Evolutionary conservation across 1,140 invertebrate species (phyloP), one percentile per base, ranked within the genome.

Genomic region (Bombyx mandarina): DNA sequence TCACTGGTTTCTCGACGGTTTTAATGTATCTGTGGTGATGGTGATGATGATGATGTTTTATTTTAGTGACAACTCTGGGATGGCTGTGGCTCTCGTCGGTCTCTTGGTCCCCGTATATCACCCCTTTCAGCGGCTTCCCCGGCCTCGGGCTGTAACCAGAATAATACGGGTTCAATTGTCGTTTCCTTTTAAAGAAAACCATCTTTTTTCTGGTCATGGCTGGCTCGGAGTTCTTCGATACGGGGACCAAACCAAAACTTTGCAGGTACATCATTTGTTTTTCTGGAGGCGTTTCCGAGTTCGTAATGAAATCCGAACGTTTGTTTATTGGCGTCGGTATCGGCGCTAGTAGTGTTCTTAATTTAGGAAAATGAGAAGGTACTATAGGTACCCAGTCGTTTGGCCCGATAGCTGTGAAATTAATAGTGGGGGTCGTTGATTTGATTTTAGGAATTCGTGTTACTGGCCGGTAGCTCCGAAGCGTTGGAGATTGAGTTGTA

Each of bases 21-120:
- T 90, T 89, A 6, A 91, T 79, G 63, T 90, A 90, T 69, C 89
- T 89, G 73, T 91, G 90, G 62, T 91, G 90, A 66, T 91, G 90
- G 63, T 91, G 90, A 64, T 91, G 90, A 66, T 91, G 90, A 63
- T 91, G 90, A 62, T 91, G 90, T 64, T 90, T 91, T 52, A 91
- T 83, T 73, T 90, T 90, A 9, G 90, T 86, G 60, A 79, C 56
- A 49, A 78, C 65, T 60, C 67, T 69, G n/a, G 75, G 62, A 22
- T 69, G 65, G 52, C 47, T 52, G 53, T 71, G 66, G 59, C 72
- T 80, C 35, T 54, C 67, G 54, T 79, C 77, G 26, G 62, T 56
- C 52, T 78, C 68, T 9, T 71, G 67, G 54, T 82, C 77, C 46
- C 62, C 70, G 49, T 71, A 64, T 51, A 56, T 43, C 51, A 65